A percentile compares a stretch with the other conserved stretches of the same genome.
Evolutionary conservation across 1,140 invertebrate genomes (phyloP).

Genomic region (Drosophila nebulosa): DNA sequence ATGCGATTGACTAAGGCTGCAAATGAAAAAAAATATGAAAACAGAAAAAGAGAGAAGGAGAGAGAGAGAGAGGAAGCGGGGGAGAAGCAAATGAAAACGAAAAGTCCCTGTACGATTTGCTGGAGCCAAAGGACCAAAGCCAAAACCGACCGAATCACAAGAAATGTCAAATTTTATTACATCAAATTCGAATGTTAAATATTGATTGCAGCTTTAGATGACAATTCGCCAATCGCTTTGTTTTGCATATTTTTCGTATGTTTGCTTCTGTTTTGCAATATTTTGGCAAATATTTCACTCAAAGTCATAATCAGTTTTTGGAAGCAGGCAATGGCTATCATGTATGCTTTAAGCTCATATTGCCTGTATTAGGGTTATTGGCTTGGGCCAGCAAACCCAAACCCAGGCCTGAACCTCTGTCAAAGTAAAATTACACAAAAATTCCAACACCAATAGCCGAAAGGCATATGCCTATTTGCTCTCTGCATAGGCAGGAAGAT

Average conservation of each 20-base stretch:
- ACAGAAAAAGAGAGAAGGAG: neutral
- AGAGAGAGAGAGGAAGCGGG: too few relatives aligned
- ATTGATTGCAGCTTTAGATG: slow-evolving; percentile 74
- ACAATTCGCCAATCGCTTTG: slow-evolving; percentile 52
- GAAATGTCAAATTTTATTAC: slow-evolving; percentile 72
- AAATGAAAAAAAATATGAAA: slow-evolving; percentile 1
- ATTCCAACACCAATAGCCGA: neutral
- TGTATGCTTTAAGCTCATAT: slow-evolving; percentile 77
- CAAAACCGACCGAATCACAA: slow-evolving; percentile 39
- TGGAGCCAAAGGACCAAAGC: slow-evolving; percentile 6
- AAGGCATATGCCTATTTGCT: too few relatives aligned
- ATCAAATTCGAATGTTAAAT: slow-evolving; percentile 71
- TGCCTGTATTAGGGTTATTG: slow-evolving; percentile 77
- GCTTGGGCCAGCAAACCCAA: slow-evolving; percentile 51
- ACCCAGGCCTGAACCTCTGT: slow-evolving; percentile 34
- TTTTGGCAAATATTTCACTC: slow-evolving; percentile 61
- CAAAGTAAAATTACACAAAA: neutral
- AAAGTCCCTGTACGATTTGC: slow-evolving; percentile 25
- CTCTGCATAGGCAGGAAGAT: slow-evolving; percentile 22
- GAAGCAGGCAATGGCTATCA: slow-evolving; percentile 43
- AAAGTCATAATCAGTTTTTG: slow-evolving; percentile 73
- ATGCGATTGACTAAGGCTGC: slow-evolving; percentile 20
- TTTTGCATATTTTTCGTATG: slow-evolving; percentile 74
- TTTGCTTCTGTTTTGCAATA: slow-evolving; percentile 12
- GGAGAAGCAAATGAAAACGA: neutral